Base-by-base conservation (phyloP, 2,113 vertebrate species). In the Promerops cafer region DNA sequence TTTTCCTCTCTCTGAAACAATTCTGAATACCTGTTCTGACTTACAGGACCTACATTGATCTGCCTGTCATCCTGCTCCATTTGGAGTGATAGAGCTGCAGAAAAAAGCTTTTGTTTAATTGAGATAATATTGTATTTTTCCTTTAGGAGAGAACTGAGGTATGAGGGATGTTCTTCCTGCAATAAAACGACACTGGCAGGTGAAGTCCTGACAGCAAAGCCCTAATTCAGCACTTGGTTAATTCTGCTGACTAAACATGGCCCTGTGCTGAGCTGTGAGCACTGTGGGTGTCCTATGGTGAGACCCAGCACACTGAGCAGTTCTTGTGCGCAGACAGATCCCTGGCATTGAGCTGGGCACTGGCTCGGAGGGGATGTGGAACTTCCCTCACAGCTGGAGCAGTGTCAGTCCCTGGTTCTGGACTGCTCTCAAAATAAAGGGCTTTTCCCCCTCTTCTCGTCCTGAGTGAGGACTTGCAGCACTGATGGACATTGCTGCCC, bases 121-220 rank as follows among this genome's bases (percentile, higher is more conserved):
- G 89, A 93, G 79, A 94, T 94, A 95, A 94, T 83, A 92, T 24
- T 97, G 87, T 96, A 5, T 72, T 86, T 82, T 83, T 27, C 50
- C 77, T 91, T 75, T 24, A 82, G 54, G 49, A 68, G 19, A 82
- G 33, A 90, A 33, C 33, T 69, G 80, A 78, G 59, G n/a, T 42
- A 53, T 50, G 85, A 89, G 44, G 27, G 26, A 20, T 44, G 35
- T 39, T 88, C 57, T n/a, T 72, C 33, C 77, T 85, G 45, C 74
- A 85, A 24, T 31, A 76, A 64, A 84, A 61, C 1, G 1, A 76
- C 2, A 1, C 30, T 80, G 40, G 37, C 70, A 17, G 27, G n/a
- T 23, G 33, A 80, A 61, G 45, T 49, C 45, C 60, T 80, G 40
- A 49, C 35, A 75, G 75, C 53, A 65, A 45, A 81, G 52, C 65